Evolutionary conservation across 2,113 vertebrate genomes (phyloP), one percentile per base, ranked within the genome.

Genomic region (Xenus cinereus): DNA sequence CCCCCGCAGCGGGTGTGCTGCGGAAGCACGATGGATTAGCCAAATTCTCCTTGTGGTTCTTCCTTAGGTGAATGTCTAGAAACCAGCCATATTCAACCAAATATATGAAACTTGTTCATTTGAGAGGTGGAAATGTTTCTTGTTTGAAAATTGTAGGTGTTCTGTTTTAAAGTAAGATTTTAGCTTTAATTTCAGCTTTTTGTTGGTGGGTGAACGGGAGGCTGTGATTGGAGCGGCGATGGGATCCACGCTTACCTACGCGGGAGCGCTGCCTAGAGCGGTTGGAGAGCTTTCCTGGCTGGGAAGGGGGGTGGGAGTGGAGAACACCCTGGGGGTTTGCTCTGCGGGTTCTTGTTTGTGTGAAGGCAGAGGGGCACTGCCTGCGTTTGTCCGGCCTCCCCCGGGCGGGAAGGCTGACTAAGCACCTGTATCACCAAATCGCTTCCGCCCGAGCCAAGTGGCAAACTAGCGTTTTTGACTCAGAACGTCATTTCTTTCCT

Each of bases 351-450:
- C 37, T 5, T 2, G 3, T 6, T 6, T 50, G 0, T 6, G 24
- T 13, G 67, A 26, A 19, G 0, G 2, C 4, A 0, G 28, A 64
- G 46, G 3, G 26, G 10, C 5, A 1, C 1, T 0, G 12, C 5
- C 6, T 27, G 39, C 2, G 0, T 71, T 28, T 64, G 66, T 32
- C 59, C 56, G 21, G 33, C 37, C 45, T 53, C 37, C 54, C 10
- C 41, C 10, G 18, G 39, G 7, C 48, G 69, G 57, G 43, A 11
- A 7, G 16, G 32, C 2, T 83, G 56, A 35, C 28, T 15, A 3
- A 35, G 33, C 28, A 7, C 37, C 57, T 51, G 39, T 18, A 37
- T 43, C 24, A 53, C 45, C 41, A 37, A 24, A 23, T 54, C 39
- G 8, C 27, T 67, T n/a, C 20, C 6, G 9, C 14, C 43, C 7